Evolutionary conservation across 2,113 vertebrate species (phyloP), one percentile per base, ranked within the genome.

Genomic region (Aptenodytes forsteri): DNA sequence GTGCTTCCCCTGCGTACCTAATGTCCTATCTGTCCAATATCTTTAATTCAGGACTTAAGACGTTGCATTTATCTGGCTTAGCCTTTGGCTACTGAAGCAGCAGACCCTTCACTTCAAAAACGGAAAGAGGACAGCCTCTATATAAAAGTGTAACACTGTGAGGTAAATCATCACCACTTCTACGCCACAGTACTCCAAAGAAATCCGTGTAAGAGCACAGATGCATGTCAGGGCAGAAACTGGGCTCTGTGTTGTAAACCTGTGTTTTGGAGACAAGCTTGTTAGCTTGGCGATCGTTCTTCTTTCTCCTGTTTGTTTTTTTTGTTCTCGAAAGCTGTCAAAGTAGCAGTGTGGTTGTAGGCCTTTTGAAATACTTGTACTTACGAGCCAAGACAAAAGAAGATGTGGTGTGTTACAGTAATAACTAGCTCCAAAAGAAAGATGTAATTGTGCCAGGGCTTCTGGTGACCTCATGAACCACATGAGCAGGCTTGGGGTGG

Each of bases 381-480:
- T 92, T 78, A 32, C 1, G 38, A 96, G 42, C 64, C 40, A 78
- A 49, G 55, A 90, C 46, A 71, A 90, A 49, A 90, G 66, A 90
- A 26, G 29, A 73, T 83, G 78, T 80, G 42, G 49, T 87, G 22
- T 83, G 27, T 90, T 95, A 73, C 44, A 76, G 83, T 93, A 96
- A 86, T 93, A 85, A 86, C 66, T 55, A 92, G 65, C 66, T 97
- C 54, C 4, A 13, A 58, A 42, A 88, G 86, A 86, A 95, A 52
- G 78, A 70, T 86, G 55, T 93, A 94, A 90, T 97, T 96, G 75
- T 91, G 71, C 81, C 15, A 17, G 71, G 38, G 10, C 47, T 94
- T 93, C 78, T 94, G 79, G 61, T 96, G 93, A 96, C 89, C 47
- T 91, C 92, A 77, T 93, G 78, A 91, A 91, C 87, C 64, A 52